Conservation (phyloP, 2,113 vertebrate genomes). For the Motacilla tschutschensis region DNA sequence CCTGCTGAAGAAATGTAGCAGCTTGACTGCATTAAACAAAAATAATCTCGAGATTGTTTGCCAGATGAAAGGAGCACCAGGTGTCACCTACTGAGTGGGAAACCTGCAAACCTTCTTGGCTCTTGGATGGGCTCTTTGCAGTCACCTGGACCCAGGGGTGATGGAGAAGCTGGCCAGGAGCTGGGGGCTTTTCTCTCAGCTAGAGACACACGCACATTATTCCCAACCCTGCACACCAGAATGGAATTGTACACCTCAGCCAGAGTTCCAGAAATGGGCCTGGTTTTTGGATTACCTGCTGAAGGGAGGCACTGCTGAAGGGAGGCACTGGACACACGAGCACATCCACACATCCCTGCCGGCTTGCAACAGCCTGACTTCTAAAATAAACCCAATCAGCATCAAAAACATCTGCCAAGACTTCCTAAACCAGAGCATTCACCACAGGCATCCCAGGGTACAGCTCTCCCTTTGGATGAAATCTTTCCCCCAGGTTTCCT, state of each 20-base stretch:
- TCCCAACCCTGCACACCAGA: neutral
- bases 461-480: fast-evolving
- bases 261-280: neutral
- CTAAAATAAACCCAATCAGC: neutral
- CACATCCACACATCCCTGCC: no score
- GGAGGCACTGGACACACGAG: neutral
- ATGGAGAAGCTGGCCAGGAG: neutral
- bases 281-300: fast-evolving
- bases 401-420: neutral
- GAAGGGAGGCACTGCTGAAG: neutral
- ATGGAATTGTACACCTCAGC: neutral
- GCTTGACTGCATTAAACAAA: neutral
- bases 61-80: neutral
- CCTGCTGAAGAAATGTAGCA: neutral
- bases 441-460: fast-evolving
- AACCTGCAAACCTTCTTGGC: neutral
- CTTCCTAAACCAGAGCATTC: neutral
- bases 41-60: neutral
- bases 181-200: neutral
- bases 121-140: neutral
- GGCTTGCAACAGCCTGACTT: neutral
- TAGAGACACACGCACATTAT: neutral
- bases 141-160: neutral
- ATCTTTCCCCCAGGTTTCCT: neutral
- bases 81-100: neutral